These are phyloP conservation scores for Cossypha heuglini DNA, from an alignment of 2,797 vertebrate genomes.

Conservation along the genomic window DNA sequence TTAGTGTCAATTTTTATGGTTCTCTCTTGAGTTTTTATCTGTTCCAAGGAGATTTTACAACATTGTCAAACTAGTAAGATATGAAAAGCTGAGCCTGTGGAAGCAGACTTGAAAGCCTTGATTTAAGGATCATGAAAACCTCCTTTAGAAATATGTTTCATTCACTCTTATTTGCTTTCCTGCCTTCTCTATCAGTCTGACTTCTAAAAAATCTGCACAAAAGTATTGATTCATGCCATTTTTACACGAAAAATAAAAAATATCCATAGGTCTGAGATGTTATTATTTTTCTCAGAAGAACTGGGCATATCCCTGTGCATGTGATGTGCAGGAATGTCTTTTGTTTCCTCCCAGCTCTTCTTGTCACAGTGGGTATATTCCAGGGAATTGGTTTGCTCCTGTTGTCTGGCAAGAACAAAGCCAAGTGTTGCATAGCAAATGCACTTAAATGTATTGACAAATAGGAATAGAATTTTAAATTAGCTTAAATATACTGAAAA, in stretches of 20 bases:
- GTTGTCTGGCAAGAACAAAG: not conserved
- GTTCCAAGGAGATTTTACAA: not conserved
- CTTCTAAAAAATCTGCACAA: not conserved
- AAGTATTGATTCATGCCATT: not conserved
- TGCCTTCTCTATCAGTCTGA: not conserved
- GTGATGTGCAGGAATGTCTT: not conserved
- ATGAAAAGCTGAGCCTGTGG: not conserved
- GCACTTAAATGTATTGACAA: not conserved
- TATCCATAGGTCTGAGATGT: not conserved
- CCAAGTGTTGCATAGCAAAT: not conserved
- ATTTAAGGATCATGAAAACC: not conserved
- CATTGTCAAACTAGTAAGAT: not conserved
- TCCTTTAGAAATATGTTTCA: not conserved
- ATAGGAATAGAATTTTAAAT: not conserved
- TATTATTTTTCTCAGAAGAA: not conserved
- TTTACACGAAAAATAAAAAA: fast-evolving
- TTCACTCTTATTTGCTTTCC: not conserved
- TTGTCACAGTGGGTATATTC: not conserved
- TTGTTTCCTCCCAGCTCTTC: not conserved
- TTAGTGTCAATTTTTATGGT: not conserved
- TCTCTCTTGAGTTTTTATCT: not conserved
- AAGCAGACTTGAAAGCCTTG: not conserved
- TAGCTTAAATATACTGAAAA: not conserved
- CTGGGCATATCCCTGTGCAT: not conserved
- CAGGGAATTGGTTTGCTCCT: not conserved